Percentiles rank a stretch among this genome's conserved stretches.
Evolutionary conservation across 2,888 invertebrate genomes (phyloP).

Genomic region (Teinopalpus imperialis): DNA sequence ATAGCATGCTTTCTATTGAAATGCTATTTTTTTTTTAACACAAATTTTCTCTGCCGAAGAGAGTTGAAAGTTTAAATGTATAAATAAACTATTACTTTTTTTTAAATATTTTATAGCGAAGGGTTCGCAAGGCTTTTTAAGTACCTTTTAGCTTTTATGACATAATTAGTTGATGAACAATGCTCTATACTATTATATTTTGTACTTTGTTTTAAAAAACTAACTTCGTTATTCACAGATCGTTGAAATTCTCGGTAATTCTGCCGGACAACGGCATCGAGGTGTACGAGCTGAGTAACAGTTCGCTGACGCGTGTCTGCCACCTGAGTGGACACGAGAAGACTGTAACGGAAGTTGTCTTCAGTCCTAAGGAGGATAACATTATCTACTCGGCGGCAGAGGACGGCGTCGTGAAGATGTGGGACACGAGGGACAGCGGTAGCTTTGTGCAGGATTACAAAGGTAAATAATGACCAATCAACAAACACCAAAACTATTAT

Average conservation of each 20-base stretch:
- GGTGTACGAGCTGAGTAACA: constrained; percentile 57
- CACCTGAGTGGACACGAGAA: constrained; percentile 69
- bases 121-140: no score
- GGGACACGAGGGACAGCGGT: constrained; percentile 83
- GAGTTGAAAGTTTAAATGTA: no score
- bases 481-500: no score
- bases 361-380: constrained; percentile 79
- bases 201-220: no score
- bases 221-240: constrained; percentile 45
- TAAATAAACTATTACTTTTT: no score
- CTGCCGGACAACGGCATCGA: constrained; percentile 62
- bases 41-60: no score
- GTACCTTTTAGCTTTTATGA: no score
- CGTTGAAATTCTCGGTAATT: constrained; percentile 58
- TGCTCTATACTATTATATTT: no score
- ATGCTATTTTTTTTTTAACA: no score
- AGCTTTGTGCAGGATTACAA: constrained; percentile 59
- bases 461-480: constrained; percentile 48
- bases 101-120: no score
- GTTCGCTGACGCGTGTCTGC: constrained; percentile 53
- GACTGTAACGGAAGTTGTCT: constrained; percentile 80
- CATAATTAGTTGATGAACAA: no score
- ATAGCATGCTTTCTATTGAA: no score
- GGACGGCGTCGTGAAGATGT: constrained; percentile 82
- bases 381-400: constrained; percentile 82